Percentiles rank a stretch among this genome's conserved stretches.
Conservation (phyloP, 2,888 invertebrate genomes). For the Lasioglossum malachurum region DNA sequence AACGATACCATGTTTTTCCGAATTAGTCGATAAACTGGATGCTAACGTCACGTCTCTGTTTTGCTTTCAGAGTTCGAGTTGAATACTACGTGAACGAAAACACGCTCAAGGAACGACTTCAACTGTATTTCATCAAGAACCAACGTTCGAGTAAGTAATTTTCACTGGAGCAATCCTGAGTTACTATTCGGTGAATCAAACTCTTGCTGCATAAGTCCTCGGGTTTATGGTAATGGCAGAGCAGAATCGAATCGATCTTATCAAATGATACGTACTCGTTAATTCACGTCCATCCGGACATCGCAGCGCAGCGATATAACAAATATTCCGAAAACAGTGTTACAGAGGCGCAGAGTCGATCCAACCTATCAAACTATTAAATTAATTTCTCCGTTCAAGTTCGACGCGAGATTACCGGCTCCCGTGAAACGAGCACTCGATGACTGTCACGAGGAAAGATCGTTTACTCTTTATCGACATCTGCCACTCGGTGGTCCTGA, state of each 20-base stretch:
- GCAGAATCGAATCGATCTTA: neutral
- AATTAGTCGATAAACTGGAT: neutral
- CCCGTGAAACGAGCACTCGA: constrained; percentile 1
- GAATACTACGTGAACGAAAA: constrained; percentile 99
- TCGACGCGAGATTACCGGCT: neutral
- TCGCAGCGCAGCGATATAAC: neutral
- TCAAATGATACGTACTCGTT: no score
- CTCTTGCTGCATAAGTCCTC: neutral
- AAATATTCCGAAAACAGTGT: neutral
- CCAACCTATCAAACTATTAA: neutral
- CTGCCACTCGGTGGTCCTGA: constrained; percentile 1
- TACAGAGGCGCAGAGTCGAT: neutral
- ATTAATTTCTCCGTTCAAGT: neutral
- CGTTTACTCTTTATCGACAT: constrained; percentile 17
- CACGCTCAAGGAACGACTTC: constrained; percentile 99
- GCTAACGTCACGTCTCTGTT: constrained; percentile 46
- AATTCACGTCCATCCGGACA: no score
- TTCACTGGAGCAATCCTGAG: neutral
- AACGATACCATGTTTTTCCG: no score
- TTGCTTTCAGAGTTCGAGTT: constrained; percentile 94
- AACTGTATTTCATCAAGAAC: constrained; percentile 99
- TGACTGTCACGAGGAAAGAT: constrained; percentile 14
- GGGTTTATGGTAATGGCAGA: neutral
- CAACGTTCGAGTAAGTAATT: constrained; percentile 98
- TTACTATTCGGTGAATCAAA: neutral